These are phyloP conservation scores for Frankliniella fusca DNA, from an alignment of 2,888 invertebrate species.

Conservation along the genomic window DNA sequence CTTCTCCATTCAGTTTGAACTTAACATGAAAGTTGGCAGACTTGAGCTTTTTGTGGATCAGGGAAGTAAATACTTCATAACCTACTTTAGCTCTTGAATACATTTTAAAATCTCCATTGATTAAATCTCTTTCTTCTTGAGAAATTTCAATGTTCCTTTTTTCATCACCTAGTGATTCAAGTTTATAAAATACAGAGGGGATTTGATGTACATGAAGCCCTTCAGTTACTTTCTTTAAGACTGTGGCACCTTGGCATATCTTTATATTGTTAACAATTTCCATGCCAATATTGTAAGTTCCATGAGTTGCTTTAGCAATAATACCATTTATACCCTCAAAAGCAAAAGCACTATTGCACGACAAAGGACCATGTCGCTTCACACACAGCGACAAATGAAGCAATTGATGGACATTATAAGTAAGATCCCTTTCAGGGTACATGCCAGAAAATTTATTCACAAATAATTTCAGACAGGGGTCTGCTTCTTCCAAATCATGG, in stretches of 20 bases:
- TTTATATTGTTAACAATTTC: background rate
- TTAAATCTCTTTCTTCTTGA: background rate
- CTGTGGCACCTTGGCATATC: background rate
- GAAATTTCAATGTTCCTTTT: background rate
- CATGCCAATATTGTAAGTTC: background rate
- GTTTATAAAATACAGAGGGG: background rate
- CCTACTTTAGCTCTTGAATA: background rate
- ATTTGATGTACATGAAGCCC: background rate
- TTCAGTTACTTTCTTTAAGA: background rate
- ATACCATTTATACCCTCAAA: background rate
- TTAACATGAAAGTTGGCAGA: background rate
- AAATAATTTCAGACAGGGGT: background rate
- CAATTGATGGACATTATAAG: background rate
- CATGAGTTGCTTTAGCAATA: background rate
- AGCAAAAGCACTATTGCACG: background rate
- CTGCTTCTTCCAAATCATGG: background rate
- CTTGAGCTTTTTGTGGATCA: background rate
- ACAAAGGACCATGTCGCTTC: background rate
- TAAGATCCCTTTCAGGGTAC: background rate
- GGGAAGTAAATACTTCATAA: background rate
- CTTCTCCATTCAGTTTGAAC: background rate
- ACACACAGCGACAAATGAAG: background rate
- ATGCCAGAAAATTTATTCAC: background rate
- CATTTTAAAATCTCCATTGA: background rate
- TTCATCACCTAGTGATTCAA: background rate